These are phyloP conservation scores for Crypturellus tataupa DNA, from an alignment of 2,797 vertebrate species.

Conservation along the genomic window DNA sequence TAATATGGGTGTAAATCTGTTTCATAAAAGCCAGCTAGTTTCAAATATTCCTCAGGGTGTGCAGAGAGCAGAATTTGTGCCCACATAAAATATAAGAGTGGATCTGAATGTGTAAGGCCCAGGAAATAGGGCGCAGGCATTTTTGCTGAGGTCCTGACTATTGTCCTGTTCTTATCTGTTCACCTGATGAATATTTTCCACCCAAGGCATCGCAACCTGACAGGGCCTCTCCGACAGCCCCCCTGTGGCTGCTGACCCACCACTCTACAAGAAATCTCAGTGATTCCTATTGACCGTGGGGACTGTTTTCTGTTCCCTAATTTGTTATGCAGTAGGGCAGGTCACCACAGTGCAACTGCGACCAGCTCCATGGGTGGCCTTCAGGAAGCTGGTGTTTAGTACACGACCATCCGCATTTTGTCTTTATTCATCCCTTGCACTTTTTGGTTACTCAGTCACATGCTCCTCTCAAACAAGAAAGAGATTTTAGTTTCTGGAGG, in stretches of 20 bases:
- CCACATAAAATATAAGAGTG: fast-evolving
- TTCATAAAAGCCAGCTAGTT: background rate
- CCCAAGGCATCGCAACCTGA: fast-evolving
- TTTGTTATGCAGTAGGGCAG: background rate
- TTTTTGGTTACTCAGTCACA: background rate
- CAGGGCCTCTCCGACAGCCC: background rate
- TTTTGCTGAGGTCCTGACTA: background rate
- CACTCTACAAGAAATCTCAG: background rate
- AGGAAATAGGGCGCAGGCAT: background rate
- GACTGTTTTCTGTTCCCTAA: background rate
- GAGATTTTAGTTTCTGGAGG: background rate
- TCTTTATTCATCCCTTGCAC: background rate
- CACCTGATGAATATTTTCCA: background rate
- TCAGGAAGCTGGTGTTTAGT: background rate
- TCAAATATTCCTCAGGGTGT: background rate
- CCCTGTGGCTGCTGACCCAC: background rate
- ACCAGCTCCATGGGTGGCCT: background rate
- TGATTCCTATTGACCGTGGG: fast-evolving
- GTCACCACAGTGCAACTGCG: background rate
- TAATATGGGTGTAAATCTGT: background rate
- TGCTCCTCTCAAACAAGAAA: background rate
- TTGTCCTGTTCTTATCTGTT: background rate
- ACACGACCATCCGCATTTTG: background rate
- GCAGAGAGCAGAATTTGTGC: background rate
- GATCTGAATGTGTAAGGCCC: background rate